Evolutionary conservation across 2,888 invertebrate genomes (phyloP), one percentile per base, ranked within the genome.

Genomic region (Andrena trimmerana): DNA sequence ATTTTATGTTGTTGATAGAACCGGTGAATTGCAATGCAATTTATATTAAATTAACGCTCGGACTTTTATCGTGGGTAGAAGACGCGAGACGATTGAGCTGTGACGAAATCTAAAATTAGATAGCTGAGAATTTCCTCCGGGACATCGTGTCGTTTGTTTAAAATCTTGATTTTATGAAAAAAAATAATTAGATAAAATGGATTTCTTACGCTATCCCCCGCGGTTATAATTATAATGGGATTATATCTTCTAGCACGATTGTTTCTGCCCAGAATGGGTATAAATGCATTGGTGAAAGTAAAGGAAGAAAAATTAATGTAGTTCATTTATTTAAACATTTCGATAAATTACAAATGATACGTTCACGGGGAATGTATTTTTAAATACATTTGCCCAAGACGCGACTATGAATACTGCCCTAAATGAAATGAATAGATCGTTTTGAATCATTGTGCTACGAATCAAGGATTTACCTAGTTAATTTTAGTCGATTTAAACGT

Each of bases 91-190:
- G 75, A 81, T 81, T 77, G 77, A 77, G 70, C 70, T 75, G 72
- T 68, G 81, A 84, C 69, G 76, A 66, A 82, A 60, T 89, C 88
- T 89, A 89, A 89, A 89, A 89, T 89, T 89, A 89, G 87, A 78
- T 59, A 13, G 71, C 62, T 24, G 65, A 76, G 62, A 78, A 76
- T 54, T 73, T 16, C 52, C 57, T 48, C 42, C 52, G 57, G 24
- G 31, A 73, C 36, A 59, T 31, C 27, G 27, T 27, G 27, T 54
- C 48, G 16, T 59, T 48, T 20, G 60, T 52, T 81, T 57, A 27
- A 71, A 81, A 71, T 29, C 31, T 33, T 16, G 16, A 65, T 0
- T 16, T 31, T 27, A 29, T 16, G 16, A 36, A 31, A 57, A 31
- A 50, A 27, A 68, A 70, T 65, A 54, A 63, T 57, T 2, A 8